Evolutionary conservation across 2,797 vertebrate genomes (phyloP), one percentile per base, ranked within the genome.

Genomic region (Lithobates sylvaticus): DNA sequence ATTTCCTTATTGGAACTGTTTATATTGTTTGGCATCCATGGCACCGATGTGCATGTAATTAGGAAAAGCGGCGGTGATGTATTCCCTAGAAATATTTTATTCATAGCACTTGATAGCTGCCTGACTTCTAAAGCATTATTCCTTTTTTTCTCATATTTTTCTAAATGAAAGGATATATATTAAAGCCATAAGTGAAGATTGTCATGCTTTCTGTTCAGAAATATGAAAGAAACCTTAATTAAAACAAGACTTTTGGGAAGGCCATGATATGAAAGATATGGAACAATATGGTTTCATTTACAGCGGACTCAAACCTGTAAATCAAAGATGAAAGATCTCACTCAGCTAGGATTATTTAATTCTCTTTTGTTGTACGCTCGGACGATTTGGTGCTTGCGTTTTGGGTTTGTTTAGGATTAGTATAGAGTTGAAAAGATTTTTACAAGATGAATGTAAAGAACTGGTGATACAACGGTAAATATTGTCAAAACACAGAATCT

Each of bases 321-420:
- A 94, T 95, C 91, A 94, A 92, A 92, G 92, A 94, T 93, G 92
- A 94, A 93, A 93, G 93, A 94, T 94, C 92, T 94, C 93, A 94
- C 94, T 96, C 94, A 96, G 94, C 92, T 94, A 92, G 94, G 95
- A 95, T 96, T 94, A 94, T 94, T 94, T 93, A 94, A 94, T 94
- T 95, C 94, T 91, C 91, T 93, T 95, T 94, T 94, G 93, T 95
- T 94, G 93, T 92, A 92, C 79, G 92, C 90, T 92, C 91, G 90
- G 89, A 89, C 92, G 91, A 86, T 92, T 91, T 92, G 94, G 91
- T 92, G 90, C 90, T 91, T 91, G 89, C 92, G 91, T 92, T 82
- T 93, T 93, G 89, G 88, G 90, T 92, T 95, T 93, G 93, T 92
- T 95, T 93, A 93, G 29, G 92, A 91, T 94, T 92, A 94, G 89